Base-by-base conservation (phyloP, 2,888 invertebrate genomes). In the Esperia sulphurella region DNA sequence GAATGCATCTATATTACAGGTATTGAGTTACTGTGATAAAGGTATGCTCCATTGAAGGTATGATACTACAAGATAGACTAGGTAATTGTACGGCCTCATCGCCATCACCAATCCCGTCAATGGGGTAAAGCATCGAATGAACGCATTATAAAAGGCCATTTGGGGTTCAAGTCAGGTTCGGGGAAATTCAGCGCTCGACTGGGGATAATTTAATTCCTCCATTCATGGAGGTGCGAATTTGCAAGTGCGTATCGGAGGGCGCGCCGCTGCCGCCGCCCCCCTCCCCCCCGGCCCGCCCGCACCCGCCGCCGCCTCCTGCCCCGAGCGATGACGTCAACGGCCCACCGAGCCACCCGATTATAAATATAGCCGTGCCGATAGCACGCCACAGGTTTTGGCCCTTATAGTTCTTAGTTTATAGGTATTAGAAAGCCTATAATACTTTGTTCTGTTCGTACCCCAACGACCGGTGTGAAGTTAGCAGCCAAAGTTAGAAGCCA, bases 191-290 rank as follows among this genome's bases (percentile, higher is more conserved):
- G 65, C 63, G 64, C 68, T 61, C 67, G 65, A 61, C 70, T 75
- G 69, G 75, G 73, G 71, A 81, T 83, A 85, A 84, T 83, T 80
- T 82, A 77, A 83, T 83, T 81, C 75, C 65, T 83, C 76, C 88
- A 88, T 87, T 88, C 84, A 87, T 85, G 74, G 78, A 83, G 84
- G 84, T 84, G 85, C 79, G 80, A 88, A 85, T 85, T 86, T 79
- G 83, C 79, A 83, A 87, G 86, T 85, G 85, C 86, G 87, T 88
- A 85, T 72, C 66, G 76, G 79, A 81, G 82, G 85, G 81, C 71
- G 79, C 79, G 78, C 70, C 77, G 68, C 64, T 63, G 60, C 58
- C 50, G 53, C 64, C 56, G 49, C 57, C 58, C 59, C 57, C 53
- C 57, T 46, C 55, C 63, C 35, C n/a, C 10, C 31, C 31, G 31